Percentiles rank a stretch among this genome's conserved stretches.
Evolutionary conservation across 2,113 vertebrate genomes (phyloP).

Genomic region (Albula goreensis): DNA sequence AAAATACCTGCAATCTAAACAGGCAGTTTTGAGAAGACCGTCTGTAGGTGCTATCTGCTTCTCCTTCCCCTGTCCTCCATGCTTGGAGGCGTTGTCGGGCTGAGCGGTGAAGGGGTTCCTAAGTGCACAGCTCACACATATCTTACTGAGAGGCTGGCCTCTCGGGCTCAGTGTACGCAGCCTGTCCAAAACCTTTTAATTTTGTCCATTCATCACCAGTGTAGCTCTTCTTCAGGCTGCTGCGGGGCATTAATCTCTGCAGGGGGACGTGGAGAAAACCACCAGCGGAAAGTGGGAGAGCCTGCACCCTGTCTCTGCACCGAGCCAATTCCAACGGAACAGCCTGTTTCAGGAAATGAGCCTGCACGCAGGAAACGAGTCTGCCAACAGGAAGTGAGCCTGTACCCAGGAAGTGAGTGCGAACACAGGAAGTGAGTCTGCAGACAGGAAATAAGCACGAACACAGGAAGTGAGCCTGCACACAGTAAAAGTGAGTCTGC

Average conservation of each 20-base stretch:
- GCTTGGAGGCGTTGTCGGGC: neutral
- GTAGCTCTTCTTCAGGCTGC: conserved; percentile 34
- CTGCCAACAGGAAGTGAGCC: conserved; percentile 18
- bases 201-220: conserved; percentile 48
- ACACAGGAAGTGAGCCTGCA: too few relatives aligned
- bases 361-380: conserved; percentile 32
- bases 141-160: conserved; percentile 1
- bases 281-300: neutral
- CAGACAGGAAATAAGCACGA: too few relatives aligned
- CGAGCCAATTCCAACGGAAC: conserved; percentile 31
- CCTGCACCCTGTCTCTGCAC: conserved; percentile 23
- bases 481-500: too few relatives aligned
- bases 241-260: conserved; percentile 42
- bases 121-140: neutral
- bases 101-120: neutral
- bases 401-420: too few relatives aligned
- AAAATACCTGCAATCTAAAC: neutral
- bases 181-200: conserved; percentile 68
- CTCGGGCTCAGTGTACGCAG: conserved; percentile 56
- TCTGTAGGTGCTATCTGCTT: neutral
- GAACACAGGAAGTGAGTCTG: too few relatives aligned
- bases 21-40: neutral
- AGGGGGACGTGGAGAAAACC: conserved; percentile 42
- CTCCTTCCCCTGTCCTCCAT: neutral
- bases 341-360: neutral